Conservation (phyloP, 2,888 invertebrate genomes). For the Flabesymbios commensalis region DNA sequence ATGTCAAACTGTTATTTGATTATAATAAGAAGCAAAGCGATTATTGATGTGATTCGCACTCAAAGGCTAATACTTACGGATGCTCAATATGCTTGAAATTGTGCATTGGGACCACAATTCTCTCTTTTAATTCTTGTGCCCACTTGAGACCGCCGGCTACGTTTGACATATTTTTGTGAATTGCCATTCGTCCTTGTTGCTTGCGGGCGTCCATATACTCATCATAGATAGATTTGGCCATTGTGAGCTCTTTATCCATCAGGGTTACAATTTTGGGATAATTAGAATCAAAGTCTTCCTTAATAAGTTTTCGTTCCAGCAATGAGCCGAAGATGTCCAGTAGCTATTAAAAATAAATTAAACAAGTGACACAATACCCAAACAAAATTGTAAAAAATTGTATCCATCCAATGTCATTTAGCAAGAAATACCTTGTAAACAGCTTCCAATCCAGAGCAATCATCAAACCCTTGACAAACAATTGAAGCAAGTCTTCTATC, state of each 20-base stretch:
- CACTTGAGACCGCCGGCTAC: slow-evolving; percentile 83
- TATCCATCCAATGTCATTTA: neutral
- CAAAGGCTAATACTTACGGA: slow-evolving; percentile 67
- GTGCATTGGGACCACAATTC: slow-evolving; percentile 65
- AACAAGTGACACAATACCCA: neutral
- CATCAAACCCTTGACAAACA: slow-evolving; percentile 90
- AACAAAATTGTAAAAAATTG: neutral
- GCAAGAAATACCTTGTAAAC: slow-evolving; percentile 76
- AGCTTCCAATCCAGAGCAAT: slow-evolving; percentile 86
- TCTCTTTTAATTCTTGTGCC: slow-evolving; percentile 73
- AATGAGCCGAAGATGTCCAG: slow-evolving; percentile 87
- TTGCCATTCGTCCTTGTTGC: slow-evolving; percentile 51
- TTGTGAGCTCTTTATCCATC: slow-evolving; percentile 62
- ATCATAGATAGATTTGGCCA: slow-evolving; percentile 59
- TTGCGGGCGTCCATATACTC: slow-evolving; percentile 20
- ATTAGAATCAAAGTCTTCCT: slow-evolving; percentile 83
- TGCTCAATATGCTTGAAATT: slow-evolving; percentile 83
- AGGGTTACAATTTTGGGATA: slow-evolving; percentile 80
- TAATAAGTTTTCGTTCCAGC: slow-evolving; percentile 83
- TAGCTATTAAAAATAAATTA: slow-evolving; percentile 67
- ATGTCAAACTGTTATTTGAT: no score
- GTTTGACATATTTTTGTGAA: slow-evolving; percentile 81
- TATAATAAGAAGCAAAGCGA: no score
- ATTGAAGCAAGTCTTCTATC: slow-evolving; percentile 89
- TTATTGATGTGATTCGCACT: no score